Evolutionary conservation across 2,113 vertebrate species (phyloP).

Genomic region (Hypanus sabinus): DNA sequence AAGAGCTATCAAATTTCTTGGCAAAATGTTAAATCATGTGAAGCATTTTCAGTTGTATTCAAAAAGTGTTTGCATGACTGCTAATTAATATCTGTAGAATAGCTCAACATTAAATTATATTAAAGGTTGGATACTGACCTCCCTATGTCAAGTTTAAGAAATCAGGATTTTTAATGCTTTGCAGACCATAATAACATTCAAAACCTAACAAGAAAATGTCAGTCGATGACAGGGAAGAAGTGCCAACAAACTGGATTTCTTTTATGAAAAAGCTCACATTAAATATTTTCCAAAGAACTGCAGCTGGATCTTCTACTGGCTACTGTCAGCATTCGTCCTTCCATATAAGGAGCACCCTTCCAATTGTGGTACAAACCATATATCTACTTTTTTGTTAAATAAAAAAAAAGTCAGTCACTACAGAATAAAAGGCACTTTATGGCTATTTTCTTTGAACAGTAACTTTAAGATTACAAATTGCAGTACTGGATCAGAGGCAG

Average conservation of each 20-base stretch:
- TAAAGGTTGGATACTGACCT: background rate
- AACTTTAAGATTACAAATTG: slow-evolving; percentile 28
- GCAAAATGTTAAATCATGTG: background rate
- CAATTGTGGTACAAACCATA: background rate
- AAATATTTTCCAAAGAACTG: background rate
- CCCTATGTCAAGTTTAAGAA: background rate
- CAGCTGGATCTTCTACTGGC: background rate
- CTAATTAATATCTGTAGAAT: background rate
- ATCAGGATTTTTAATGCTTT: background rate
- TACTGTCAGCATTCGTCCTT: background rate
- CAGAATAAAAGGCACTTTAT: background rate
- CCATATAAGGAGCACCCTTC: slow-evolving; percentile 1
- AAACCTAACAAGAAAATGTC: background rate
- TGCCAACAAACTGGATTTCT: background rate
- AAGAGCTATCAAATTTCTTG: background rate
- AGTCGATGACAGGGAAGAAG: background rate
- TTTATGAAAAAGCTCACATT: background rate
- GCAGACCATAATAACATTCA: background rate
- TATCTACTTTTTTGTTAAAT: background rate
- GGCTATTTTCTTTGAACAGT: background rate
- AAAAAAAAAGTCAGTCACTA: background rate
- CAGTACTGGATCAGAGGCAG: background rate
- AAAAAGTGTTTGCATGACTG: too few relatives aligned
- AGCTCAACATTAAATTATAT: background rate
- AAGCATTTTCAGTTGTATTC: slow-evolving; percentile 11